Evolutionary conservation across 2,888 invertebrate genomes (phyloP).

Genomic region (Drosophila seclusa): DNA sequence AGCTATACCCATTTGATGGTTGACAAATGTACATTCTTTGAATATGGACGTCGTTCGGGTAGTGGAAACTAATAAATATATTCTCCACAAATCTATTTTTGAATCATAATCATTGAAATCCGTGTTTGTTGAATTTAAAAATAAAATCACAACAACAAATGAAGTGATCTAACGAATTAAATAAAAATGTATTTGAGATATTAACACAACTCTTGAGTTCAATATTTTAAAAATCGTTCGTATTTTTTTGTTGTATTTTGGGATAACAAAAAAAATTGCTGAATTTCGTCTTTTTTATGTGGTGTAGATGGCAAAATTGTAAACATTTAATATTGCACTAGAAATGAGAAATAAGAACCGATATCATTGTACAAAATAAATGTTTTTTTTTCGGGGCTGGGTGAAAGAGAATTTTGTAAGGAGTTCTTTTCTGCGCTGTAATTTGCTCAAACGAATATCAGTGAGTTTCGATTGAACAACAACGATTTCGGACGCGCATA

Average conservation of each 20-base stretch:
- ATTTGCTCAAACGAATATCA: constrained; percentile 69
- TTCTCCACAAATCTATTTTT: neutral
- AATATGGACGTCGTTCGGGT: neutral
- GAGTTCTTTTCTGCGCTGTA: constrained; percentile 5
- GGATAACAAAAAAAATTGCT: constrained; percentile 2
- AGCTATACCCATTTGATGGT: neutral
- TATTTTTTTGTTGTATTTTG: constrained; percentile 16
- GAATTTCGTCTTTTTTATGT: constrained; percentile 23
- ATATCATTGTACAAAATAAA: constrained; percentile 18
- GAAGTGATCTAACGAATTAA: constrained; percentile 28
- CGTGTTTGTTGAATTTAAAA: constrained; percentile 5
- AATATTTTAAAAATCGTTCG: constrained; percentile 5
- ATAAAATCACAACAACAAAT: constrained; percentile 6
- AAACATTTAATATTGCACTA: constrained; percentile 72
- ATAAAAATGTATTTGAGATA: constrained; percentile 14
- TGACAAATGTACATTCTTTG: neutral
- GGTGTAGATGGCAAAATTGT: constrained; percentile 20
- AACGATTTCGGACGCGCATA: constrained; percentile 83
- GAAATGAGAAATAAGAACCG: constrained; percentile 37
- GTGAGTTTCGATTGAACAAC: constrained; percentile 81
- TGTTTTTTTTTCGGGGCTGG: neutral
- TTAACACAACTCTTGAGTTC: constrained; percentile 17
- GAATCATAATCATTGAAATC: constrained; percentile 12
- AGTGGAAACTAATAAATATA: neutral
- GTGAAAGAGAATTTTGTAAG: constrained; percentile 24